Evolutionary conservation across 2,888 invertebrate genomes (phyloP).

Genomic region (Sthenelais limicola): DNA sequence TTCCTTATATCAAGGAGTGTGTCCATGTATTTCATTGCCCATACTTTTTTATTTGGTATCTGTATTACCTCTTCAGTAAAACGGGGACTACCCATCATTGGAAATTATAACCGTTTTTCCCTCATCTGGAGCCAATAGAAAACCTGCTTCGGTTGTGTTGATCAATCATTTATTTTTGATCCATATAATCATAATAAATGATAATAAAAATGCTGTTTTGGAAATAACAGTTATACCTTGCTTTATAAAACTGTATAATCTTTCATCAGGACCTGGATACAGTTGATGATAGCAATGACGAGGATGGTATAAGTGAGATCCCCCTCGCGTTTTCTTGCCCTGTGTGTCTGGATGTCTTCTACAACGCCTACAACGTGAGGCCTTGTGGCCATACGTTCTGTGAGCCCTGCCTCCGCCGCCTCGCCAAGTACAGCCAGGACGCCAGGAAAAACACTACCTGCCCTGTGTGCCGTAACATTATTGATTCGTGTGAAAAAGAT

Average conservation of each 20-base stretch:
- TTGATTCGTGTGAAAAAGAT: slow-evolving; percentile 17
- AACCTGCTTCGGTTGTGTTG: no score
- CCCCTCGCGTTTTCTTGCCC: slow-evolving; percentile 47
- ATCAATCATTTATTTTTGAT: no score
- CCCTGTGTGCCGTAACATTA: slow-evolving; percentile 35
- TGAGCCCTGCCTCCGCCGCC: slow-evolving; percentile 54
- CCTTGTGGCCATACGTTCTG: slow-evolving; percentile 57
- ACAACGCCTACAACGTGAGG: slow-evolving; percentile 48
- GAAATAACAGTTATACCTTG: no score
- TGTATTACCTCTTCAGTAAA: no score
- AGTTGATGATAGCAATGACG: slow-evolving; percentile 5
- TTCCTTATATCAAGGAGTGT: no score
- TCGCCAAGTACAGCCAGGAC: slow-evolving; percentile 45
- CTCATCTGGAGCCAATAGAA: no score
- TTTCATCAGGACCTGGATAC: slow-evolving; percentile 16
- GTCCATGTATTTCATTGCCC: no score
- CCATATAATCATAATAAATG: not conserved
- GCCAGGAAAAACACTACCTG: slow-evolving; percentile 9
- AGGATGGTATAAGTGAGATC: slow-evolving; percentile 27
- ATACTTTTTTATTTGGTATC: no score
- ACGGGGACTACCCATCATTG: no score
- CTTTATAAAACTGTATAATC: no score
- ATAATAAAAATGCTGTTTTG: no score
- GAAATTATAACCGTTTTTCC: no score
- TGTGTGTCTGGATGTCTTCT: slow-evolving; percentile 55